Evolutionary conservation across 1,140 invertebrate genomes (phyloP), one percentile per base, ranked within the genome.

Genomic region (Marisa cornuarietis): DNA sequence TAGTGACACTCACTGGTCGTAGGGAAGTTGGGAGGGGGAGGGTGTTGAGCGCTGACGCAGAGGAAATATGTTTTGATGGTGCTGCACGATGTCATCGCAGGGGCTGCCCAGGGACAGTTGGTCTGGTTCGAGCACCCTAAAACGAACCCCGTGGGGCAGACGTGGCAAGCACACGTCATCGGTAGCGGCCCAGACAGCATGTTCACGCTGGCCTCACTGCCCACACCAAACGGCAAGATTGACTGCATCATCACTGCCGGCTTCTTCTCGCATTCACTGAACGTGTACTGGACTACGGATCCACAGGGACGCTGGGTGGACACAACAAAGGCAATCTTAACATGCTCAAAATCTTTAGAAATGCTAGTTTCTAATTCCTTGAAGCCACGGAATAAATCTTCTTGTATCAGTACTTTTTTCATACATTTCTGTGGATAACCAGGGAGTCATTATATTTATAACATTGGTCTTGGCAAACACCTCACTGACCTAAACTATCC

Each of bases 111-210:
- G 73, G 88, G 85, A n/a, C 82, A 90, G 58, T 79, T 91, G 14
- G 68, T 89, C 18, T 90, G 90, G 90, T 79, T 90, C 69, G 86
- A 90, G 81, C 88, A 91, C 75, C 90, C 90, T 5, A 86, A 82
- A 0, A 74, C 62, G 2, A 84, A 86, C 13, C 79, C 84, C 16
- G 79, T 81, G 31, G 79, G 76, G 66, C 81, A 82, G 0, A 73
- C 73, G 26, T 91, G 91, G 91, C 78, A 74, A 14, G 81, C 87
- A 31, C 88, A 91, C 76, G 79, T 90, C 24, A 79, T 92, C 8
- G 83, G 85, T 16, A 78, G 84, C 72, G 89, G 89, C 10, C 87
- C 89, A 0, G 91, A 91, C 74, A 87, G 89, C 1, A 89, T 88
- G 81, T 90, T 92, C 80, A 84, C 83, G 24, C 82, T 85, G 31